Evolutionary conservation across 2,797 vertebrate species (phyloP), one percentile per base, ranked within the genome.

Genomic region (Bradypodion ventrale): DNA sequence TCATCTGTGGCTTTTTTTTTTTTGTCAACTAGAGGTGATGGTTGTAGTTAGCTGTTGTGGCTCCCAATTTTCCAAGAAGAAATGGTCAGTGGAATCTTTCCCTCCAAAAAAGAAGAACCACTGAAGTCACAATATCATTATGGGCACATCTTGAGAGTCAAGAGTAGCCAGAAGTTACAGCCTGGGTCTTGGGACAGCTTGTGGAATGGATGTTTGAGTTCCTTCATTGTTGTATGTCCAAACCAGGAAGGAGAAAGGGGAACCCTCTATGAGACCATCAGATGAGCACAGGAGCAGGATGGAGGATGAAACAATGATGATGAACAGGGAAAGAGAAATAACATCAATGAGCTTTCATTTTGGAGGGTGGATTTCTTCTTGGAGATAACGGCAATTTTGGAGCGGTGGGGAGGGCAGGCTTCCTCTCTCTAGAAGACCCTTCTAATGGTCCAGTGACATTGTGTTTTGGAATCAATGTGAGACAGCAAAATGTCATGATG

Each of bases 361-460:
- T 56, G 52, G 76, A 83, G 65, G 65, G 66, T 32, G 49, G 49
- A n/a, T 46, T 44, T 79, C 10, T 13, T 52, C 81, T 72, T 13
- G 52, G 21, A 19, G 15, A 56, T 5, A 16, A 21, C 21, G 56
- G 52, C 21, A 13, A 19, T 15, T 56, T 56, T 70, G 69, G 37
- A 42, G 21, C 21, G 32, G 46, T 35, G 9, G 12, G 40, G 10
- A 52, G 13, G 7, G 23, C 15, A 27, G 81, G 83, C 37, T 52
- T 40, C 89, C 88, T 82, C 73, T 63, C 1, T 63, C 84, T 29
- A 44, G 80, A 0, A 37, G 10, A 79, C 80, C 77, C 87, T 68
- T 87, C 90, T 3, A 56, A 0, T 2, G 80, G 88, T 84, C 87
- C 80, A 86, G 87, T 89, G 79, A 90, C 89, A 84, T 75, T 79